phyloP scores from a whole-genome alignment of 30 jellyfish, hydroid and myxozoan genomes.

The Morbakka virulenta region DNA sequence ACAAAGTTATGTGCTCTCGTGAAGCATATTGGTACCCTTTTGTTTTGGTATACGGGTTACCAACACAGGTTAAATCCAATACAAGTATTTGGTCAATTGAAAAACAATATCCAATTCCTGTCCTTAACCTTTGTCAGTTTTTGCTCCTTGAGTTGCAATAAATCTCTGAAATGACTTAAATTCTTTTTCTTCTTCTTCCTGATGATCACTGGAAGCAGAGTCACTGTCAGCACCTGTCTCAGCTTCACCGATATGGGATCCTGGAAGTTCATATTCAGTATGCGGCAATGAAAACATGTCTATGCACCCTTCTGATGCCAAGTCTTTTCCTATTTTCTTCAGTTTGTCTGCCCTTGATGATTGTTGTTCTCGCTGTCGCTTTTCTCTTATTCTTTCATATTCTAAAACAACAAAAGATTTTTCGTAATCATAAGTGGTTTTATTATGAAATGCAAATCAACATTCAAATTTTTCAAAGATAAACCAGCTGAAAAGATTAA shows the following conservation, averaged over 20 bases:
- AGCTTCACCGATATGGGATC: conserved; percentile 5
- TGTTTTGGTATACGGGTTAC: too few species aligned
- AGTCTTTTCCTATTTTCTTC: conserved; percentile 37
- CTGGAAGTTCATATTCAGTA: background rate
- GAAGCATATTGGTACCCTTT: too few species aligned
- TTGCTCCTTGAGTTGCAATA: conserved; percentile 54
- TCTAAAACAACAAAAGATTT: conserved; percentile 5
- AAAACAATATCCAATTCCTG: too few species aligned
- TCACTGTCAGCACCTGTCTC: conserved; percentile 9
- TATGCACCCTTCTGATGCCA: conserved; percentile 35
- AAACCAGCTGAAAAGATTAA: too few species aligned
- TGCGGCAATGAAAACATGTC: conserved; percentile 41
- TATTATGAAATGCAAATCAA: too few species aligned
- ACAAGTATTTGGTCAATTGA: too few species aligned
- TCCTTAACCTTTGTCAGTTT: too few species aligned
- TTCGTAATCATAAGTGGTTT: too few species aligned
- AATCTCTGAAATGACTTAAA: conserved; percentile 53
- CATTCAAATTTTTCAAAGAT: too few species aligned
- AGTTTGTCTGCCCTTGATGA: conserved; percentile 34
- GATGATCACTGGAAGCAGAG: conserved; percentile 5
- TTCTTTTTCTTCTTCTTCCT: conserved; percentile 32
- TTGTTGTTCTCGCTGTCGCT: conserved; percentile 27
- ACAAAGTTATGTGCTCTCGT: too few species aligned
- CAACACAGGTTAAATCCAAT: too few species aligned
- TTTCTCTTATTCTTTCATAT: conserved; percentile 55